A percentile compares a stretch with the other conserved stretches of the same genome.
phyloP scores from a whole-genome alignment of 2,888 invertebrate genomes.

The Leucozona laternaria region DNA sequence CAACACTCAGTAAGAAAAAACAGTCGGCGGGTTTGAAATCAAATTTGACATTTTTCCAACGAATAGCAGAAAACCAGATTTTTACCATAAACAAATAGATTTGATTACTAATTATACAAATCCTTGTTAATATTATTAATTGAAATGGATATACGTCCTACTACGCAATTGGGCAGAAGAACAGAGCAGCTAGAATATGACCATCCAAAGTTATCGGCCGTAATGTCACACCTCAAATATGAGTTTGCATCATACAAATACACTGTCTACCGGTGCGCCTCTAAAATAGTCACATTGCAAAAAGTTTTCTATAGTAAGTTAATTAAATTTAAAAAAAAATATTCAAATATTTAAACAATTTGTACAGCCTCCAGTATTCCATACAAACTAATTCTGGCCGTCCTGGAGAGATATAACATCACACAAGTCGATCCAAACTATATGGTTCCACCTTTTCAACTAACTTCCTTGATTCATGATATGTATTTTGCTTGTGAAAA shows the following conservation, averaged over 20 bases:
- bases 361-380: slow-evolving; percentile 81
- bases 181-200: slow-evolving; percentile 57
- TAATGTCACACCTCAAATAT: slow-evolving; percentile 79
- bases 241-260: slow-evolving; percentile 81
- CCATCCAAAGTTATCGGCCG: slow-evolving; percentile 77
- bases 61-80: slow-evolving; percentile 36
- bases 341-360: background rate
- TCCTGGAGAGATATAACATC: slow-evolving; percentile 81
- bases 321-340: background rate
- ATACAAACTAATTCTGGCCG: slow-evolving; percentile 81
- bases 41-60: slow-evolving; percentile 76
- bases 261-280: slow-evolving; percentile 82
- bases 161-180: slow-evolving; percentile 9
- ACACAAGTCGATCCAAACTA: slow-evolving; percentile 79
- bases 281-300: slow-evolving; percentile 81
- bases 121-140: too few relatives aligned
- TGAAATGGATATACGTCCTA: slow-evolving; percentile 40
- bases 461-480: slow-evolving; percentile 82
- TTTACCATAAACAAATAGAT: slow-evolving; percentile 35
- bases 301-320: slow-evolving; percentile 81
- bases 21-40: slow-evolving; percentile 68
- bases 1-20: slow-evolving; percentile 30
- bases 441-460: slow-evolving; percentile 81
- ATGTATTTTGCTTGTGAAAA: slow-evolving; percentile 82
- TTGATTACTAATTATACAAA: background rate